These are phyloP conservation scores for Acanthochromis polyacanthus DNA, from an alignment of 2,113 vertebrate species.

Conservation along the genomic window DNA sequence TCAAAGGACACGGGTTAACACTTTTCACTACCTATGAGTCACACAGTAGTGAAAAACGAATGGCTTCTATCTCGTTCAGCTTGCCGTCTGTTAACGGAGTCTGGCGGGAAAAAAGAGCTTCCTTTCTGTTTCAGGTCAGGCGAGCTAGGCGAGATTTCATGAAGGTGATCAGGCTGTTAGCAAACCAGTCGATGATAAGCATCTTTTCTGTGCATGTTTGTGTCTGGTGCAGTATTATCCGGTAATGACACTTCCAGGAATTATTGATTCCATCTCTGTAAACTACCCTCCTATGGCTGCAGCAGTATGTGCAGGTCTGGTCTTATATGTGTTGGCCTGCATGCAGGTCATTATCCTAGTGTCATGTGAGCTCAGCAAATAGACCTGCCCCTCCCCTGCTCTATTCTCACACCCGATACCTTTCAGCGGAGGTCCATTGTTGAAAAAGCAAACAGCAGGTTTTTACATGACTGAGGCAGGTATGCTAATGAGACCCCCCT, in stretches of 20 bases:
- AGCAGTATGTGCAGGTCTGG: background rate
- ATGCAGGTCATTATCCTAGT: constrained; percentile 38
- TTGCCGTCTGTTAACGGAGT: background rate
- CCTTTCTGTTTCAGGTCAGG: constrained; percentile 9
- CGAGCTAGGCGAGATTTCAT: background rate
- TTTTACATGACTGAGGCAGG: constrained; percentile 67
- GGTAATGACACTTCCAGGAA: constrained; percentile 42
- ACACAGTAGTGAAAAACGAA: constrained; percentile 20
- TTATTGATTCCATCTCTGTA: constrained; percentile 51
- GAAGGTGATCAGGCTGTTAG: constrained; percentile 4
- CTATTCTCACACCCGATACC: constrained; percentile 59
- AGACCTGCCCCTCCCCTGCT: constrained; percentile 30
- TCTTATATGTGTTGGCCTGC: background rate
- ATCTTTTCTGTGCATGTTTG: background rate
- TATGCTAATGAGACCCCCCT: constrained; percentile 61
- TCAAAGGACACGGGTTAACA: constrained; percentile 60
- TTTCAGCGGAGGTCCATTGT: constrained; percentile 74
- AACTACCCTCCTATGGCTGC: constrained; percentile 6
- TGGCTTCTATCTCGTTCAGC: constrained; percentile 36
- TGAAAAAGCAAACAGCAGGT: constrained; percentile 73
- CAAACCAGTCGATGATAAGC: background rate
- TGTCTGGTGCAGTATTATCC: constrained; percentile 1
- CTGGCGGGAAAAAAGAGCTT: constrained; percentile 34
- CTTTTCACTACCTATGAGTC: constrained; percentile 52
- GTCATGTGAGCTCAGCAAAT: constrained; percentile 68